Base-by-base conservation (phyloP, 2,888 invertebrate genomes). In the Idaea biselata region DNA sequence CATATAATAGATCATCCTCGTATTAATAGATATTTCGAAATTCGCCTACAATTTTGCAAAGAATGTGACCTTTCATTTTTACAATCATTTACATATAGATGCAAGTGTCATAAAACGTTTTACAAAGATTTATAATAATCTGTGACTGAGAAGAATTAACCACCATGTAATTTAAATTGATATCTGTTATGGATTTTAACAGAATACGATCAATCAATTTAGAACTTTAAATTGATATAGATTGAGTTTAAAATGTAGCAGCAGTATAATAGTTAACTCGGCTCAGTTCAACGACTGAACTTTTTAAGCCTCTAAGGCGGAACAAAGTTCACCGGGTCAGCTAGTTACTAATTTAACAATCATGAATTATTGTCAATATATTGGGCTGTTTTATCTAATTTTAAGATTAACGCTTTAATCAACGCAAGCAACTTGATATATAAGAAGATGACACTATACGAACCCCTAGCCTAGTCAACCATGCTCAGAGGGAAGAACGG, bases 121-220 rank as follows among this genome's bases (percentile, higher is more conserved):
- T 44, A 44, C 2, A 8, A 44, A 11, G 14, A 7, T 55, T 18
- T 62, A 55, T 60, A 65, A 65, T 59, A 62, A 66, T 59, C 59
- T 65, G 66, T 69, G 66, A 63, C 62, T 61, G 65, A 68, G 62
- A 60, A 62, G 56, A 55, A 64, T 62, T 56, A 65, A 60, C 55
- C 60, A 57, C 58, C 68, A 63, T 68, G 65, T 69, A 68, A 71
- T 69, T 64, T 65, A 18, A 65, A 65, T 68, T 64, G 67, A 68
- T 68, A 3, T 25, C 25, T 25, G 66, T 58, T 55, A 56, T 11
- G 44, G 11, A 44, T 44, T 44, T 44, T 7, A 44, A 44, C 44
- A 3, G 14, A 44, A 44, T 44, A 44, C 14, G 0, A 11, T 44
- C 44, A 7, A 44, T 8, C 14, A 11, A 44, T 44, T 44, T 14